phyloP scores from a whole-genome alignment of 2,797 vertebrate species.

The Sparidentex hasta region DNA sequence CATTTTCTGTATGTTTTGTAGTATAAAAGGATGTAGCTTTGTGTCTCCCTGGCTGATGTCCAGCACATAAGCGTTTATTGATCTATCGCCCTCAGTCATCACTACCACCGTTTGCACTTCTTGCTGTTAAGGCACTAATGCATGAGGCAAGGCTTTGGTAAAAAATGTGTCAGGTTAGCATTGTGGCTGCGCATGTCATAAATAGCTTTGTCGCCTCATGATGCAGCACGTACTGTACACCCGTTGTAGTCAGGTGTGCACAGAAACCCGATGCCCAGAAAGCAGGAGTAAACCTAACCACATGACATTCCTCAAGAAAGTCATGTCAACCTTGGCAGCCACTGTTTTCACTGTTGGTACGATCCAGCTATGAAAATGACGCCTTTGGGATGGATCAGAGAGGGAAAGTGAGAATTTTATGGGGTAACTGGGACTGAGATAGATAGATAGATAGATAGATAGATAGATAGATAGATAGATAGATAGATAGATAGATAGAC shows the following conservation, averaged over 20 bases:
- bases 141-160: constrained; percentile 46
- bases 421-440: neutral
- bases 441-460: constrained; percentile 10
- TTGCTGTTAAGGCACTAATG: constrained; percentile 68
- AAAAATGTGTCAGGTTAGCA: constrained; percentile 70
- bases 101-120: constrained; percentile 60
- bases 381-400: neutral
- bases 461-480: constrained; percentile 16
- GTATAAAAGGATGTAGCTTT: neutral
- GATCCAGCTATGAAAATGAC: constrained; percentile 16
- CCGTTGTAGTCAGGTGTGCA: constrained; percentile 56
- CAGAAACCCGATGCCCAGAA: constrained; percentile 73
- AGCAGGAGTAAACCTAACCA: constrained; percentile 68
- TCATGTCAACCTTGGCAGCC: constrained; percentile 68
- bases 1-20: neutral
- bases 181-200: constrained; percentile 63
- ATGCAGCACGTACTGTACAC: constrained; percentile 55
- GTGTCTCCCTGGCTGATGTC: constrained; percentile 26
- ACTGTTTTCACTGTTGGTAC: constrained; percentile 16
- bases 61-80: constrained; percentile 60
- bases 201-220: constrained; percentile 73
- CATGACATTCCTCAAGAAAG: constrained; percentile 74
- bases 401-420: neutral
- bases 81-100: constrained; percentile 64
- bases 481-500: constrained; percentile 12